Evolutionary conservation across 92 coral and sea anemone species (phyloP).

Genomic region (Micromussa lordhowensis): DNA sequence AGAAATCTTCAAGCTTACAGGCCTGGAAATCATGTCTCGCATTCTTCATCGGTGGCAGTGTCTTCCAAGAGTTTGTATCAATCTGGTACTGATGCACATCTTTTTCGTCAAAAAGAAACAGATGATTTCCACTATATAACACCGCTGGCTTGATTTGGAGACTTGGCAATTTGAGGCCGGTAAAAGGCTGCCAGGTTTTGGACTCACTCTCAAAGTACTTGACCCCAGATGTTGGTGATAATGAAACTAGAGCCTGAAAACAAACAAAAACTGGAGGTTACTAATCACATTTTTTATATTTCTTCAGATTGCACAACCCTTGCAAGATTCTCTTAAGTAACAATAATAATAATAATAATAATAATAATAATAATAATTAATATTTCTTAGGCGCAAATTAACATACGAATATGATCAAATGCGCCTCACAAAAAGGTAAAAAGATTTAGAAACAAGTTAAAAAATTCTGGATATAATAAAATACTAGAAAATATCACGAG

Average conservation of each 20-base stretch:
- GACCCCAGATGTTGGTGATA: conserved; percentile 1
- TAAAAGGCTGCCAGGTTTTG: conserved; percentile 18
- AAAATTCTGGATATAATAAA: too few species aligned
- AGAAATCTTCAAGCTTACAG: conserved; percentile 48
- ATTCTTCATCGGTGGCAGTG: conserved; percentile 43
- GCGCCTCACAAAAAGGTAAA: too few species aligned
- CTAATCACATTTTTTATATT: too few species aligned
- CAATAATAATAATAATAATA: too few species aligned
- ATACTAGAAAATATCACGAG: too few species aligned
- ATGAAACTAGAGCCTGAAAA: conserved; percentile 35
- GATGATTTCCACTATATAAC: conserved; percentile 30
- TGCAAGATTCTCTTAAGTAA: too few species aligned
- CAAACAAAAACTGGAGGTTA: neutral
- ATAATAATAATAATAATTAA: too few species aligned
- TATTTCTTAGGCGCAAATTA: too few species aligned
- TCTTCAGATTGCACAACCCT: too few species aligned
- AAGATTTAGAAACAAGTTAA: too few species aligned
- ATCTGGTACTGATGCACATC: conserved; percentile 49
- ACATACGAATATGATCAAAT: too few species aligned
- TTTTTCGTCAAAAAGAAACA: conserved; percentile 40
- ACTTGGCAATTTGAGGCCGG: conserved; percentile 12
- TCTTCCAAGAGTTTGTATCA: conserved; percentile 37
- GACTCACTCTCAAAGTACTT: conserved; percentile 22
- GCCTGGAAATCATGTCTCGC: conserved; percentile 16
- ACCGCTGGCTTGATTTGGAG: conserved; percentile 18